These are phyloP conservation scores for Cyphomyrus discorhynchus DNA, from an alignment of 2,113 vertebrate genomes.

Conservation along the genomic window DNA sequence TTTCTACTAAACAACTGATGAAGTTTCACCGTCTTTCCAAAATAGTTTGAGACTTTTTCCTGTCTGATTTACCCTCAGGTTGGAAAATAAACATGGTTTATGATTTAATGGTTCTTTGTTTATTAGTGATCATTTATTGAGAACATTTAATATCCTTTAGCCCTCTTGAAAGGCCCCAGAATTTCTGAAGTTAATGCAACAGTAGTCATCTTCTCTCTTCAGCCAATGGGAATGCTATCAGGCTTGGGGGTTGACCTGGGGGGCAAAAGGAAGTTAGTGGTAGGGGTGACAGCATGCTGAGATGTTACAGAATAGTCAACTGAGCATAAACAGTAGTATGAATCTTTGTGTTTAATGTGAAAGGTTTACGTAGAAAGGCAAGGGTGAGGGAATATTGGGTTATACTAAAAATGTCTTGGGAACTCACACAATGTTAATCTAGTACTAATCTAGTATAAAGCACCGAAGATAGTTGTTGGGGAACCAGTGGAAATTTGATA, in stretches of 20 bases:
- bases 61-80: background rate
- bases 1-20: too few relatives aligned
- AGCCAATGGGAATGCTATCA: background rate
- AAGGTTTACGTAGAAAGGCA: background rate
- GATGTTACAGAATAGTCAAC: background rate
- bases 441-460: background rate
- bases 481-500: background rate
- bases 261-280: background rate
- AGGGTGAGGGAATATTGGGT: too few relatives aligned
- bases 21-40: background rate
- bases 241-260: background rate
- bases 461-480: background rate
- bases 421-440: background rate
- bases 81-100: background rate
- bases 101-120: background rate
- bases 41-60: too few relatives aligned
- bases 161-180: background rate
- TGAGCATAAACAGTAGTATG: background rate
- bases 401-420: too few relatives aligned
- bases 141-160: background rate
- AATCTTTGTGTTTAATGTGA: too few relatives aligned
- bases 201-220: background rate
- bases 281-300: background rate
- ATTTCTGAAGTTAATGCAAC: background rate
- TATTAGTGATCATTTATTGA: background rate